phyloP scores from a whole-genome alignment of 2,888 invertebrate species.

The Drosophila monieri region DNA sequence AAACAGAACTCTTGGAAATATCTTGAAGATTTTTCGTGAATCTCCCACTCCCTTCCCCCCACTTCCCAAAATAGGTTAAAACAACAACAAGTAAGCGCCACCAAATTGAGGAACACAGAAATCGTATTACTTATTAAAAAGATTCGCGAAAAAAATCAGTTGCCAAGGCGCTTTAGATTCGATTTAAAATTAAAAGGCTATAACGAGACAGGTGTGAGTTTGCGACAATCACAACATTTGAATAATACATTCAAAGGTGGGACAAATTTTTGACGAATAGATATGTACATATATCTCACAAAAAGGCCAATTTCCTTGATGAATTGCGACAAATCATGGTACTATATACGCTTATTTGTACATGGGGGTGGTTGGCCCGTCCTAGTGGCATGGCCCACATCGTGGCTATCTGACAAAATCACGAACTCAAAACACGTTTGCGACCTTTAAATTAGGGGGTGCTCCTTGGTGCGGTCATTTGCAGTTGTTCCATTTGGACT shows the following conservation, averaged over 20 bases:
- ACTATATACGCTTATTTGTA: conserved; percentile 10
- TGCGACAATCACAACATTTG: neutral
- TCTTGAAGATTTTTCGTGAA: neutral
- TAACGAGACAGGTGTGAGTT: conserved; percentile 50
- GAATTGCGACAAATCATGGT: conserved; percentile 25
- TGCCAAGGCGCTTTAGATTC: conserved; percentile 22
- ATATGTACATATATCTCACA: conserved; percentile 15
- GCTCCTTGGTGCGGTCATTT: conserved; percentile 22
- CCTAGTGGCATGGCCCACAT: conserved; percentile 37
- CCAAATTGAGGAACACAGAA: conserved; percentile 1
- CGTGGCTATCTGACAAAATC: conserved; percentile 8
- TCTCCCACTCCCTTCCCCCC: neutral
- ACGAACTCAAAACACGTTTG: conserved; percentile 61
- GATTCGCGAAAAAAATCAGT: conserved; percentile 12
- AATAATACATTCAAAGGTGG: conserved; percentile 20
- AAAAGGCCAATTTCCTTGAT: conserved; percentile 18
- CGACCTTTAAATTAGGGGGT: conserved; percentile 27
- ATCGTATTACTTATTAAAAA: conserved; percentile 9
- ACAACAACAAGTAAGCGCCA: conserved; percentile 15
- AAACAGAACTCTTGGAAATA: conserved; percentile 8
- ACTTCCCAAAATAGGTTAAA: neutral
- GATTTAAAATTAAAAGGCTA: conserved; percentile 40
- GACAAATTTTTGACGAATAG: conserved; percentile 27
- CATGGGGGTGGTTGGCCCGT: conserved; percentile 1
- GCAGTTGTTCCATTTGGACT: conserved; percentile 35